Conservation (phyloP, 2,888 invertebrate species). For the Petrophora chlorosata region DNA sequence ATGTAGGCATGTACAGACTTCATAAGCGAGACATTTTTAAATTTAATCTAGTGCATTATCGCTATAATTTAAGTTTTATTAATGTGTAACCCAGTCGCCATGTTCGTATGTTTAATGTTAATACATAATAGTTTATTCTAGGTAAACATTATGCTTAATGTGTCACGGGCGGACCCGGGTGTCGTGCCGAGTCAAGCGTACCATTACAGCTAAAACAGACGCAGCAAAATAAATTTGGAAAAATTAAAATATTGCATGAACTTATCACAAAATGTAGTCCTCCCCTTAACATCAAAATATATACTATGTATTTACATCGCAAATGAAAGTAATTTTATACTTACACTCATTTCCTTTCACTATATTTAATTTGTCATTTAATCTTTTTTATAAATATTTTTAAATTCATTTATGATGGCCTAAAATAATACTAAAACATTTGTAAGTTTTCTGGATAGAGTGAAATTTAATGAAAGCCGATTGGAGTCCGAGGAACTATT, state of each 20-base stretch:
- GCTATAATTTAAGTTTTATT: conserved; percentile 53
- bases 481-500: conserved; percentile 42
- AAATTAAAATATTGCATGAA: conserved; percentile 69
- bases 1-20: conserved; percentile 43
- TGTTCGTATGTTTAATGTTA: conserved; percentile 46
- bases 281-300: conserved; percentile 54
- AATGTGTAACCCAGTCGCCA: conserved; percentile 51
- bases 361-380: conserved; percentile 80
- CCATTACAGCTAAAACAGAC: conserved; percentile 52
- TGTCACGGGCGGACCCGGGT: not conserved
- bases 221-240: conserved; percentile 56
- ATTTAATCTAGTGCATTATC: conserved; percentile 48
- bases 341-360: conserved; percentile 61
- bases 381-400: conserved; percentile 70
- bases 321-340: conserved; percentile 72
- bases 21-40: conserved; percentile 46
- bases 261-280: conserved; percentile 69
- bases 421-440: conserved; percentile 73
- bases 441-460: conserved; percentile 39
- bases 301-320: conserved; percentile 78
- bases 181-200: conserved; percentile 6
- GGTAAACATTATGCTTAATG: conserved; percentile 44
- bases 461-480: conserved; percentile 37
- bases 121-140: conserved; percentile 33
- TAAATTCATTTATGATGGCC: conserved; percentile 77